Conservation (phyloP, 2,888 invertebrate species). For the Chydorus sphaericus region DNA sequence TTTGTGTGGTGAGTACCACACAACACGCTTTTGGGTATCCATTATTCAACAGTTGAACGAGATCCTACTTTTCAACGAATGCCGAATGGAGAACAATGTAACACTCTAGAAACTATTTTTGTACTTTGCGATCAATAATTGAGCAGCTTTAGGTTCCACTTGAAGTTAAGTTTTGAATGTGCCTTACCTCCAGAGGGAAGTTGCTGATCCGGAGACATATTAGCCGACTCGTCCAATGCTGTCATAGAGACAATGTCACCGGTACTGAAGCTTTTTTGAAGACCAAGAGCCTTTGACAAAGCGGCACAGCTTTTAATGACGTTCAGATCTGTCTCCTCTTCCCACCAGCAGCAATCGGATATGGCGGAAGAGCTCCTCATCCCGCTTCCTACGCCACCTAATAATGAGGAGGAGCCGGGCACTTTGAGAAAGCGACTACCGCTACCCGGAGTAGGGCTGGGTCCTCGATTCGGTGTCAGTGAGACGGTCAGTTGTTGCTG, state of each 20-base stretch:
- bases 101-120: no score
- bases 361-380: background rate
- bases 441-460: constrained; percentile 54
- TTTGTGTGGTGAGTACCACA: no score
- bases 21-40: no score
- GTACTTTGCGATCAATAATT: no score
- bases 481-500: constrained; percentile 12
- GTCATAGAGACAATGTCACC: constrained; percentile 53
- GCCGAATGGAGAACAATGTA: no score
- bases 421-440: constrained; percentile 16
- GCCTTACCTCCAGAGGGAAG: background rate
- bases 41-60: no score
- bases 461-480: constrained; percentile 35
- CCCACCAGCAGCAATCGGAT: constrained; percentile 35
- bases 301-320: constrained; percentile 59
- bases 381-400: constrained; percentile 14
- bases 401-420: constrained; percentile 15
- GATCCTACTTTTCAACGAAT: no score
- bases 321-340: constrained; percentile 55
- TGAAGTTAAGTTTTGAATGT: background rate
- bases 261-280: constrained; percentile 72
- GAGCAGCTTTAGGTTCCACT: background rate
- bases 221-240: no score
- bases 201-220: constrained; percentile 24
- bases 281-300: constrained; percentile 58